phyloP scores from a whole-genome alignment of 2,888 invertebrate genomes.

The Euplagia quadripunctaria region DNA sequence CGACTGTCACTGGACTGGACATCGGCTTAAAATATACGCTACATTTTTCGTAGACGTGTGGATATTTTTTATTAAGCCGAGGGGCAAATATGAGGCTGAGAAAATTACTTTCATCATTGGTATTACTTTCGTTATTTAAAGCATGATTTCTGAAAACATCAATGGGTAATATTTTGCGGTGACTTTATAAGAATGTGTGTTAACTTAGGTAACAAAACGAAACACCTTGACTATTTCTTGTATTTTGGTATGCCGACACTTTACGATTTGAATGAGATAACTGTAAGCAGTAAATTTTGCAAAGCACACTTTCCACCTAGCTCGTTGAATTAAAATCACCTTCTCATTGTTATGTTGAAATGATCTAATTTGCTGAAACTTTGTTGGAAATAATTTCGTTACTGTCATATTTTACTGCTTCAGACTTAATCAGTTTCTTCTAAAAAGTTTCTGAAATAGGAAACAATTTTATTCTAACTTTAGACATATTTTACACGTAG shows the following conservation, averaged over 20 bases:
- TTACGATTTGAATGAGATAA: neutral
- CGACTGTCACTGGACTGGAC: neutral
- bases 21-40: neutral
- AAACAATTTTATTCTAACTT: neutral
- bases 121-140: neutral
- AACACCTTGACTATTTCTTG: neutral
- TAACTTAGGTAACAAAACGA: no score
- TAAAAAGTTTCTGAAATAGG: neutral
- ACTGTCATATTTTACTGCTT: neutral
- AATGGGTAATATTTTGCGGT: no score
- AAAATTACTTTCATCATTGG: neutral
- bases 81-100: neutral
- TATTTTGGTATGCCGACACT: neutral
- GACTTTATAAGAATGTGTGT: no score
- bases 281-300: no score
- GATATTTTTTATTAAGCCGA: neutral
- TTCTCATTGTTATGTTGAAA: neutral
- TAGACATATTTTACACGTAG: no score
- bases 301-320: neutral
- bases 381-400: slow-evolving; percentile 3
- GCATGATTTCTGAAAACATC: no score
- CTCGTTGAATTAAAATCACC: neutral
- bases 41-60: no score
- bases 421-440: neutral
- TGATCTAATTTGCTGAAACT: neutral